Conservation (phyloP, 2,888 invertebrate species). For the Cataglyphis livida region DNA sequence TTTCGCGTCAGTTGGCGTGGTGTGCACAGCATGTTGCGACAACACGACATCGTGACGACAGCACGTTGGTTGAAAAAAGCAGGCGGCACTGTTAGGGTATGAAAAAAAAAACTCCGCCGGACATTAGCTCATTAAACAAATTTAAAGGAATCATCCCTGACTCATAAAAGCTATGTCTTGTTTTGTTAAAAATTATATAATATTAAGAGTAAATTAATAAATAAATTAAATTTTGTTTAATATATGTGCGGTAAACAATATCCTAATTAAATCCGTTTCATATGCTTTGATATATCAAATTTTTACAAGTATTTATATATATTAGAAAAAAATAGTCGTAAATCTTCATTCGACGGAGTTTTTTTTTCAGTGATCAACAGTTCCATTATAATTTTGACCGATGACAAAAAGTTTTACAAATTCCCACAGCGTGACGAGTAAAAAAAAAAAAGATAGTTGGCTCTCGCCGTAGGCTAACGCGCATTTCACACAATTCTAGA, state of each 20-base stretch:
- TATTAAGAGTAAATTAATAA: background rate
- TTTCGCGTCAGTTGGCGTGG: conserved; percentile 75
- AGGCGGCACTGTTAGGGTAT: conserved; percentile 16
- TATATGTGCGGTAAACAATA: background rate
- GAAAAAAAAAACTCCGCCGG: background rate
- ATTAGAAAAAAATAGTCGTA: conserved; percentile 53
- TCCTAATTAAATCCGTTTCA: background rate
- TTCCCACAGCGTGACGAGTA: conserved; percentile 46
- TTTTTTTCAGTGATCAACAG: conserved; percentile 58
- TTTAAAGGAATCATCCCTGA: background rate
- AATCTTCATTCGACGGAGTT: conserved; percentile 58
- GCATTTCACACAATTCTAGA: conserved; percentile 54
- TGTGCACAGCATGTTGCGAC: conserved; percentile 65
- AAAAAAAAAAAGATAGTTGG: conserved; percentile 32
- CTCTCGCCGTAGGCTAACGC: conserved; percentile 49
- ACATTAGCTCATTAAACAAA: conserved; percentile 1
- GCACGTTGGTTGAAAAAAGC: conserved; percentile 51
- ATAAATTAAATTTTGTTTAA: background rate
- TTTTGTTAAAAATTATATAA: background rate
- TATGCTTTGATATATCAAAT: background rate
- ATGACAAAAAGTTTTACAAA: conserved; percentile 48
- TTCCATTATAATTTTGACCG: conserved; percentile 60
- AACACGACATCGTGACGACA: conserved; percentile 60
- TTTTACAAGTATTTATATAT: background rate
- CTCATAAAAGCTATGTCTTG: background rate